Evolutionary conservation across 2,888 invertebrate species (phyloP).

Genomic region (Lepidocyrtoides sp.): DNA sequence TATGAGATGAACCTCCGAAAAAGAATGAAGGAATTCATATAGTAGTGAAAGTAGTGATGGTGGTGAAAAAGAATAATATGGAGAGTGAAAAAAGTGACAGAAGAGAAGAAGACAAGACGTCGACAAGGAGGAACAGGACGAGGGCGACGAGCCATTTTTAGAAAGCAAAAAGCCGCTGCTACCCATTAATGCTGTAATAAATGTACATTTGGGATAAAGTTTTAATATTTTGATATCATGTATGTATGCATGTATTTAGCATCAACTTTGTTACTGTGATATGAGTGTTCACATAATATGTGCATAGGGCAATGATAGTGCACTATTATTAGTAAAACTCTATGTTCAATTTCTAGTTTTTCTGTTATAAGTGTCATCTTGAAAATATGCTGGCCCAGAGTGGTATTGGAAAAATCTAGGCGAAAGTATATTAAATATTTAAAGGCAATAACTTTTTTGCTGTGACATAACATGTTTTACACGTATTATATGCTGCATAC

Average conservation of each 20-base stretch:
- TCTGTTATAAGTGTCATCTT: too few relatives aligned
- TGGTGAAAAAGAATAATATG: background rate
- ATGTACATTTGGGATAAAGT: background rate
- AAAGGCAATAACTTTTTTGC: background rate
- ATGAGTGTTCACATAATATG: too few relatives aligned
- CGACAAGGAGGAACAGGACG: background rate
- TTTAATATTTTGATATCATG: too few relatives aligned
- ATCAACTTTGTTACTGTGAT: too few relatives aligned
- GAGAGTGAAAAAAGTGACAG: conserved; percentile 22
- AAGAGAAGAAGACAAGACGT: conserved; percentile 22
- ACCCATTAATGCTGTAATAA: background rate
- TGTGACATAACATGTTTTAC: background rate
- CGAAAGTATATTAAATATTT: conserved; percentile 4
- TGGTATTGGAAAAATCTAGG: too few relatives aligned
- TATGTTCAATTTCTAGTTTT: too few relatives aligned
- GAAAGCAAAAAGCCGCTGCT: background rate
- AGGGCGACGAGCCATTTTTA: conserved; percentile 3
- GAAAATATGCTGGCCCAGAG: too few relatives aligned
- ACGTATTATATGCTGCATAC: background rate
- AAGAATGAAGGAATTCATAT: conserved; percentile 20
- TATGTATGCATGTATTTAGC: too few relatives aligned
- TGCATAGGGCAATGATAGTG: too few relatives aligned
- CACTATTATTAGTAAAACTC: too few relatives aligned
- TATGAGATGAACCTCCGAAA: conserved; percentile 68
- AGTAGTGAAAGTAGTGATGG: background rate